Base-by-base conservation (phyloP, 2,888 invertebrate species). In the Leptura quadrifasciata region DNA sequence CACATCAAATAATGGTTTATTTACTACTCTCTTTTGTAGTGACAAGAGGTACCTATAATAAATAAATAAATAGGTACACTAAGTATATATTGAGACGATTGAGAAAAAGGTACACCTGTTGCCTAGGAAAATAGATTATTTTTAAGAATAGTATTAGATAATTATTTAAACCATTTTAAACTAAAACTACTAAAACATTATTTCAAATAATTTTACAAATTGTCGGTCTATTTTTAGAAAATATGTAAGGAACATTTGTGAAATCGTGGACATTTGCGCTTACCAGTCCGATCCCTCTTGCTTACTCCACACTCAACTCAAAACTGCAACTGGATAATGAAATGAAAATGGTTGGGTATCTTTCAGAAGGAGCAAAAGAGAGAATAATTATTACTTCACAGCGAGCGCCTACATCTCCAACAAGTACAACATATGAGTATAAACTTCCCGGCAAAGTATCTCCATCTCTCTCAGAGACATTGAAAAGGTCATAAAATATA, bases 341-440 rank as follows among this genome's bases (percentile, higher is more conserved):
- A 74, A 74, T 67, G 67, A 64, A 70, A 70, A 74, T 64, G 24
- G 31, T 31, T 31, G 27, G 27, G 6, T 60, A 58, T 68, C 39
- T 60, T 64, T 24, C 12, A 65, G 65, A 73, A 73, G 47, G 68
- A 52, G 58, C 65, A 57, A 65, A 74, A 74, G 74, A 74, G 74
- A 65, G 74, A 74, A 67, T 65, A 65, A 65, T 65, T 54, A 52
- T 65, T 65, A 65, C 17, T 63, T 18, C 54, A 71, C 61, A 61
- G 60, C 58, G 31, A 70, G 58, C 71, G 71, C 71, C 71, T 61
- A 73, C 67, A 67, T 72, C 65, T n/a, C 24, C 21, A 58, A 65
- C 57, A 65, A 65, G n/a, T 47, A 47, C 47, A 72, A 31, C 27
- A 6, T 31, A 8, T 31, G 8, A 8, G 27, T 10, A 54, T 55